Evolutionary conservation across 2,888 invertebrate species (phyloP).

Genomic region (Caenorhabditis sinica): DNA sequence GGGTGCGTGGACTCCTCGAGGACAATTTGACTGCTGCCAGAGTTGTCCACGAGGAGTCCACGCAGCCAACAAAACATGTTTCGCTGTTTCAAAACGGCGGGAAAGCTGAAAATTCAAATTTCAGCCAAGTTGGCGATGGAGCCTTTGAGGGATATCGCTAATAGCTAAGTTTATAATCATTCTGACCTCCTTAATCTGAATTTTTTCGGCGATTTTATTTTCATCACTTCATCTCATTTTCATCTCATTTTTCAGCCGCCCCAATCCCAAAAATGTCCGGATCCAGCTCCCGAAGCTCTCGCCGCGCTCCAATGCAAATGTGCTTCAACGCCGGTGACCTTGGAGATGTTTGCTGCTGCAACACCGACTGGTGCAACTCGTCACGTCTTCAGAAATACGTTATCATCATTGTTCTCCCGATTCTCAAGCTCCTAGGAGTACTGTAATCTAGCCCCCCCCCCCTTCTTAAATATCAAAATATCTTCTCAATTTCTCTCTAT

Average conservation of each 20-base stretch:
- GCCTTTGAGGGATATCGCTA: too few relatives aligned
- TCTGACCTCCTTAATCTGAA: too few relatives aligned
- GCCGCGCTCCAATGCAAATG: constrained; percentile 60
- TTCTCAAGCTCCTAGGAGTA: background rate
- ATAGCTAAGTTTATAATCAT: too few relatives aligned
- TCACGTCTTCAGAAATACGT: constrained; percentile 19
- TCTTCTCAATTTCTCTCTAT: constrained; percentile 15
- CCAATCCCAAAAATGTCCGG: constrained; percentile 30
- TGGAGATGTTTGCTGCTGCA: constrained; percentile 73
- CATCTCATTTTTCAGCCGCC: constrained; percentile 28
- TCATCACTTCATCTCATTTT: background rate
- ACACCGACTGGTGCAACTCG: constrained; percentile 70
- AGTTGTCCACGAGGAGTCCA: too few relatives aligned
- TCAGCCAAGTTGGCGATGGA: too few relatives aligned
- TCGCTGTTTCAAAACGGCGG: too few relatives aligned
- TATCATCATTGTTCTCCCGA: constrained; percentile 15
- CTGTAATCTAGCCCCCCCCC: background rate
- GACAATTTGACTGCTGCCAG: too few relatives aligned
- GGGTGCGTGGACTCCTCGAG: too few relatives aligned
- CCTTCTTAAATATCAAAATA: background rate
- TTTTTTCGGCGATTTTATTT: too few relatives aligned
- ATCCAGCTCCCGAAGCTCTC: constrained; percentile 25
- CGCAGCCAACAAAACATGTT: too few relatives aligned
- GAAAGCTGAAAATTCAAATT: too few relatives aligned
- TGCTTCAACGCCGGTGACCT: constrained; percentile 72